Percentiles rank a stretch among this genome's conserved stretches.
These are phyloP conservation scores for Linurgus olivaceus DNA, from an alignment of 2,797 vertebrate genomes.

Conservation along the genomic window DNA sequence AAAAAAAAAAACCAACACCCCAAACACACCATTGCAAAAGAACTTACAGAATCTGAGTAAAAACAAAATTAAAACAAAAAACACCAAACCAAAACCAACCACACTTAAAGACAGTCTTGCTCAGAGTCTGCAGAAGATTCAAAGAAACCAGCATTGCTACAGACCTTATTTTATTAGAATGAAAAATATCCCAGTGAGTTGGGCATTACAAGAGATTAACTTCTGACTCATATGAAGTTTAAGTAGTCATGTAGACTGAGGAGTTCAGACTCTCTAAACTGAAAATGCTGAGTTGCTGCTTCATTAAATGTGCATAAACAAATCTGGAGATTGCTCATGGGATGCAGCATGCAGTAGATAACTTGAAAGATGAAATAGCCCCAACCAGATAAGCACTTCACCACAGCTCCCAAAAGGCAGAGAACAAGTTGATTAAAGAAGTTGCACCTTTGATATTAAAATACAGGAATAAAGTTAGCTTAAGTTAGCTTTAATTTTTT, in stretches of 20 bases:
- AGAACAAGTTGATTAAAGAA: neutral
- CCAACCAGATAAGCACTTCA: neutral
- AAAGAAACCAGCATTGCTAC: neutral
- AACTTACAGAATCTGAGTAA: rapidly evolving
- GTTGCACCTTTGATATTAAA: neutral
- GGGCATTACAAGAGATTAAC: neutral
- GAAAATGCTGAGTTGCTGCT: neutral
- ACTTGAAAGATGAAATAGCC: neutral
- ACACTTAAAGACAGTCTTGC: neutral
- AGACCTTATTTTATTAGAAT: neutral
- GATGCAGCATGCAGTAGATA: neutral
- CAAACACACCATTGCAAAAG: neutral
- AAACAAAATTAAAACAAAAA: neutral
- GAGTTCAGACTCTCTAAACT: neutral
- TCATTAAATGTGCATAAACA: neutral
- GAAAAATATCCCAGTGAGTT: neutral
- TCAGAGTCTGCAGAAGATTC: neutral
- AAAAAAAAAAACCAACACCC: neutral
- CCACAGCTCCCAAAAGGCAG: neutral
- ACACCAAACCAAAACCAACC: neutral
- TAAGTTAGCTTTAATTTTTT: no score
- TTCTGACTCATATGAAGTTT: neutral
- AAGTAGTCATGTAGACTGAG: neutral
- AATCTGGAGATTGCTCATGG: neutral
- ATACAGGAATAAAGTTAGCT: neutral